These are phyloP conservation scores for Cinclus mexicanus DNA, from an alignment of 2,113 vertebrate genomes.

Conservation along the genomic window DNA sequence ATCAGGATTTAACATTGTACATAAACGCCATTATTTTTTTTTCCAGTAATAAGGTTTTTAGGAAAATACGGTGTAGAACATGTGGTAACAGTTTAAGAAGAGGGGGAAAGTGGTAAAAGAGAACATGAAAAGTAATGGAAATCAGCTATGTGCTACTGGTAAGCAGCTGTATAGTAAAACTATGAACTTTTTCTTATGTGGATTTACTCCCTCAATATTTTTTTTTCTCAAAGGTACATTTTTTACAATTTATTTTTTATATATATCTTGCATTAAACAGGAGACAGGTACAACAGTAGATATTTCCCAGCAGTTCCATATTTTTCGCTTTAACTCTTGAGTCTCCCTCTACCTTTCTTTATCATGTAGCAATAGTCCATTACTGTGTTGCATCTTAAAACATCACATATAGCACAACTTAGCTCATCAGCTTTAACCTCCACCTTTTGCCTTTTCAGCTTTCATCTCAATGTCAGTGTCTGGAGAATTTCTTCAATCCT, in stretches of 20 bases:
- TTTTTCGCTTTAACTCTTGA: background rate
- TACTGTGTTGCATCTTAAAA: background rate
- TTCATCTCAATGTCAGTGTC: background rate
- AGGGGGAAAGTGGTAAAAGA: background rate
- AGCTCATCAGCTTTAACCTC: background rate
- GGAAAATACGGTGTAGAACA: background rate
- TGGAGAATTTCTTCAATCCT: background rate
- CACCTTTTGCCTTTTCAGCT: background rate
- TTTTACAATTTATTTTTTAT: background rate
- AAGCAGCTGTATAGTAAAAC: slow-evolving; percentile 13
- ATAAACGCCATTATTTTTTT: background rate
- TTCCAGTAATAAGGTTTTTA: slow-evolving; percentile 1
- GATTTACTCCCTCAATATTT: background rate
- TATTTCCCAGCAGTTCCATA: background rate
- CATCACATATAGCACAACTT: background rate
- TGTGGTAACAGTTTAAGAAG: slow-evolving; percentile 2
- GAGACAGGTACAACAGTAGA: background rate
- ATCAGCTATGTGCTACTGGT: slow-evolving; percentile 56
- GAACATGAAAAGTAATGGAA: slow-evolving; percentile 37
- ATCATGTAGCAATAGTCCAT: background rate
- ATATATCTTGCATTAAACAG: slow-evolving; percentile 23
- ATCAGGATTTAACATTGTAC: background rate
- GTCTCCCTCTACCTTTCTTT: background rate
- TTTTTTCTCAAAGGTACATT: background rate
- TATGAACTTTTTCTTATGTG: background rate